Evolutionary conservation across 2,113 vertebrate species (phyloP).

Genomic region (Odontophorus gujanensis): DNA sequence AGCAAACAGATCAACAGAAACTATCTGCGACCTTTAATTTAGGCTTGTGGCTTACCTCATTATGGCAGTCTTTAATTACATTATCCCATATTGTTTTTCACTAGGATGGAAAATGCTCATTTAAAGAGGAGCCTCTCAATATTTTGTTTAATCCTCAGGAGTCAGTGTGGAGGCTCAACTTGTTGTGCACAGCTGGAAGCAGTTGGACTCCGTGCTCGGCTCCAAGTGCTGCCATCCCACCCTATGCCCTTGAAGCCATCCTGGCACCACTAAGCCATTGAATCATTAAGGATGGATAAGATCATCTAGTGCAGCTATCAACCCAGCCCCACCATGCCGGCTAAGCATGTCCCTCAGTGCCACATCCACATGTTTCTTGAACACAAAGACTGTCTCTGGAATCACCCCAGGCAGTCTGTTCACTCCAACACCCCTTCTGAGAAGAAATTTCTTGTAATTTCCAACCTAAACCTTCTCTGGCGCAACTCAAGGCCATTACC

Average conservation of each 20-base stretch:
- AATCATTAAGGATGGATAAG: too few relatives aligned
- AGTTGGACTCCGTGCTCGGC: background rate
- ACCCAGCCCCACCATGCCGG: too few relatives aligned
- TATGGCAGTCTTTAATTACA: background rate
- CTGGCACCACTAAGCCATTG: too few relatives aligned
- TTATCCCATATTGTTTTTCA: background rate
- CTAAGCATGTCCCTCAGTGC: too few relatives aligned
- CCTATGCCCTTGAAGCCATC: background rate
- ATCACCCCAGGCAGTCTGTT: too few relatives aligned
- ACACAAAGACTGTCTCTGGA: too few relatives aligned
- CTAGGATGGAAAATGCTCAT: accelerated
- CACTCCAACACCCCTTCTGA: too few relatives aligned
- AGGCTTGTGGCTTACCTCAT: background rate
- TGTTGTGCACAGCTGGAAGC: accelerated
- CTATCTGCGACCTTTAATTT: background rate
- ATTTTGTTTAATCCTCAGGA: accelerated
- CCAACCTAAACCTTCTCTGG: too few relatives aligned
- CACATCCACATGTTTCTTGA: too few relatives aligned
- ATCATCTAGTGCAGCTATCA: too few relatives aligned
- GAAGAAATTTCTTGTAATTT: too few relatives aligned
- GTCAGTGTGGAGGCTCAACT: background rate
- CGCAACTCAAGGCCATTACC: too few relatives aligned
- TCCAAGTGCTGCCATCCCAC: background rate
- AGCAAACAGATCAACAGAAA: accelerated
- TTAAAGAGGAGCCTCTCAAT: accelerated